A percentile compares a stretch with the other conserved stretches of the same genome.
These are phyloP conservation scores for Natrix natrix DNA, from an alignment of 2,797 vertebrate species.

Conservation along the genomic window DNA sequence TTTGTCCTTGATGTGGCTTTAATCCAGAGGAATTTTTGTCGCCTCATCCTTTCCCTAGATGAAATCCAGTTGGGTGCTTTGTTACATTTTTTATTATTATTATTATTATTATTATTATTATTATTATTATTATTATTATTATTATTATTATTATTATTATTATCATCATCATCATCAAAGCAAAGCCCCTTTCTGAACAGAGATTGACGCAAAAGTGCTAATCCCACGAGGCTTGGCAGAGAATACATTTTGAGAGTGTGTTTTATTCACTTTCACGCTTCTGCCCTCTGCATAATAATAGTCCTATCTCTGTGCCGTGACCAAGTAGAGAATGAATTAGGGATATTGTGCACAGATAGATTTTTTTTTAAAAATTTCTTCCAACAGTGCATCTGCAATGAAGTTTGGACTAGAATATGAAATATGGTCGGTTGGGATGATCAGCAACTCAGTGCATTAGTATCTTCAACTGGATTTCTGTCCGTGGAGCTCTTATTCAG, in stretches of 20 bases:
- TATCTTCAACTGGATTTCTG: background rate
- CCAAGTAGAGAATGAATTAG: conserved; percentile 25
- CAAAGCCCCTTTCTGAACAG: background rate
- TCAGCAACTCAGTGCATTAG: background rate
- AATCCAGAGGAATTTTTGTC: conserved; percentile 27
- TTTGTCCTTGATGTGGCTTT: conserved; percentile 26
- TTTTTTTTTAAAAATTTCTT: too few relatives aligned
- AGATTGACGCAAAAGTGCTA: conserved; percentile 31
- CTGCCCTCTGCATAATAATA: conserved; percentile 27
- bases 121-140: background rate
- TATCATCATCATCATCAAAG: too few relatives aligned
- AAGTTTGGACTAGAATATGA: conserved; percentile 37
- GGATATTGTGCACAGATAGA: conserved; percentile 14
- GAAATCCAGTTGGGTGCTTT: conserved; percentile 8
- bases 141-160: background rate
- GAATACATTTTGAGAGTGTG: conserved; percentile 35
- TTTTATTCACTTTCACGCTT: conserved; percentile 1
- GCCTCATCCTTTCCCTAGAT: background rate
- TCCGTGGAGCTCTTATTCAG: background rate
- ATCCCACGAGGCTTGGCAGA: conserved; percentile 19
- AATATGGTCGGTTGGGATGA: background rate
- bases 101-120: background rate
- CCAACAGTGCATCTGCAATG: conserved; percentile 23
- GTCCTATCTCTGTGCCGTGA: conserved; percentile 25
- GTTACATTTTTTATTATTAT: background rate